Evolutionary conservation across 2,797 vertebrate species (phyloP), one percentile per base, ranked within the genome.

Genomic region (Adrianichthys oophorus): DNA sequence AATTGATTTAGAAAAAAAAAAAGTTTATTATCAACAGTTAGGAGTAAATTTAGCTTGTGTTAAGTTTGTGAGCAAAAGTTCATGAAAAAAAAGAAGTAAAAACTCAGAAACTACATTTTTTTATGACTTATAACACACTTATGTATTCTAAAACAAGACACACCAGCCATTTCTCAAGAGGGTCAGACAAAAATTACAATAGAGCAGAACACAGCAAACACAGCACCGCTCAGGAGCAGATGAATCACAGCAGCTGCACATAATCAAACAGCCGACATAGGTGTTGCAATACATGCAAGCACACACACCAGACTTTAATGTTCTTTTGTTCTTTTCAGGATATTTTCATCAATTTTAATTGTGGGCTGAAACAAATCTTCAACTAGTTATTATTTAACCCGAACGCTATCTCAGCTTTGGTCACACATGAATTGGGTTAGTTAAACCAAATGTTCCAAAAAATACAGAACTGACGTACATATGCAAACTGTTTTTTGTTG

Each of bases 121-220:
- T 62, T 52, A 59, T 65, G 55, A 19, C 18, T 24, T 2, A 29
- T n/a, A 58, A 66, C 18, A 48, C 72, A 48, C 59, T 47, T 59
- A 51, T 59, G 50, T 15, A 41, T 62, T 48, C 48, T 55, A 51
- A 79, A 80, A 63, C 77, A 71, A 75, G 70, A 24, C 65, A 72
- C 50, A 51, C 1, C 8, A 29, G 46, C 42, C 15, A 15, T 18
- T 42, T 53, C 54, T 54, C 48, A 26, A 16, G 54, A 73, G 64
- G 18, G 62, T 32, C 46, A 57, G 48, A 24, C 48, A 73, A 79
- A 72, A 77, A 80, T 61, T 59, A 62, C 41, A 49, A 59, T 19
- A 44, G 56, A 40, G 55, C 18, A 63, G 71, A 59, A 55, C 52
- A 72, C 0, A 46, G 75, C 48, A 64, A 48, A 60, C 65, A 63